phyloP scores from a whole-genome alignment of 1,140 invertebrate species.

The Micrasema minimum region DNA sequence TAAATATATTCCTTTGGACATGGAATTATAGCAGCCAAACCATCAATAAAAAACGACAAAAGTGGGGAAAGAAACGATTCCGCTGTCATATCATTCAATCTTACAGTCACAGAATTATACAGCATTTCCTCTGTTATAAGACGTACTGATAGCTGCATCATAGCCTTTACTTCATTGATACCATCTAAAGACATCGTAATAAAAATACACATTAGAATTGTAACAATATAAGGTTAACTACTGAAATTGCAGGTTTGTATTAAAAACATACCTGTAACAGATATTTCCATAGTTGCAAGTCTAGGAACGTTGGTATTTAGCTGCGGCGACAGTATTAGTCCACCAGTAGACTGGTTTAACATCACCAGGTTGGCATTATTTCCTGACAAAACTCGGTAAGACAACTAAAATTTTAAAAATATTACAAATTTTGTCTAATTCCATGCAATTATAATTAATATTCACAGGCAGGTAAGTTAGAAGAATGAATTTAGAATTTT shows the following conservation, averaged over 20 bases:
- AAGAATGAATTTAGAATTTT: not conserved
- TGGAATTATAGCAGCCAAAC: conserved; percentile 90
- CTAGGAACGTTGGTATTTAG: conserved; percentile 97
- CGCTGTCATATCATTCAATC: conserved; percentile 92
- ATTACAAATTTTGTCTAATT: no score
- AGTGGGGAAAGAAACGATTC: conserved; percentile 93
- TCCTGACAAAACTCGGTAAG: conserved; percentile 87
- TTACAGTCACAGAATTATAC: conserved; percentile 92
- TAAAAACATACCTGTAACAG: conserved; percentile 80
- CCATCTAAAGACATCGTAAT: conserved; percentile 75
- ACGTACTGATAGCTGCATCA: conserved; percentile 88
- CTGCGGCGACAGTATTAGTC: conserved; percentile 88
- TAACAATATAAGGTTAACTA: no score
- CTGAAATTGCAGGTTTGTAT: no score
- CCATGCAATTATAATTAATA: no score
- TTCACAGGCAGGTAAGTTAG: no score
- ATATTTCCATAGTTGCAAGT: conserved; percentile 92
- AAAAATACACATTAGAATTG: no score
- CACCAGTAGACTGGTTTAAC: conserved; percentile 85
- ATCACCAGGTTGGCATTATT: conserved; percentile 92
- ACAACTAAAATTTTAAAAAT: conserved; percentile 57
- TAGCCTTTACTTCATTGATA: conserved; percentile 89
- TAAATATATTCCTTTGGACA: conserved; percentile 93
- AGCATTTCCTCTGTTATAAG: conserved; percentile 96
- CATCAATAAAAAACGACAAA: conserved; percentile 90